Conservation (phyloP, 2,888 invertebrate genomes). For the Drosophila pseudotalamancana region DNA sequence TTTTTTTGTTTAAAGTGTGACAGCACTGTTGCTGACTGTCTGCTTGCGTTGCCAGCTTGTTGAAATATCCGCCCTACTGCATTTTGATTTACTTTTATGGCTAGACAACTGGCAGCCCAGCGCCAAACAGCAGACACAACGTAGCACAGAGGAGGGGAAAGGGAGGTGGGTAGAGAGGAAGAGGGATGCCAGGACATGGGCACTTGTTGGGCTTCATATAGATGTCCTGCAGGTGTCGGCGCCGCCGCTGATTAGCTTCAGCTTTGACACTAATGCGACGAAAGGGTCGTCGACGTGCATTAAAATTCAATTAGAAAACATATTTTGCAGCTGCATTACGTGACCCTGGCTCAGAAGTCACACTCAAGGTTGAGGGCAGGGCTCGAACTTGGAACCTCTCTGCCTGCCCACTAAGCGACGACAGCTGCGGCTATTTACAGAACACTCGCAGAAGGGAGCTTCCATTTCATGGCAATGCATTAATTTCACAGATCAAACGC, state of each 20-base stretch:
- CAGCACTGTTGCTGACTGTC: constrained; percentile 14
- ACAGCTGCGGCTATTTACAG: constrained; percentile 53
- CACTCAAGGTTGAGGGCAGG: constrained; percentile 43
- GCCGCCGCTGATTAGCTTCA: constrained; percentile 66
- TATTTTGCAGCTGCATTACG: constrained; percentile 63
- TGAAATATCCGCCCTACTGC: constrained; percentile 63
- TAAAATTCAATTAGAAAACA: constrained; percentile 70
- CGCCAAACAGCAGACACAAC: not conserved
- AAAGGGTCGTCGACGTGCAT: constrained; percentile 44
- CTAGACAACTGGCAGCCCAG: constrained; percentile 53
- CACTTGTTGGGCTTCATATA: constrained; percentile 70
- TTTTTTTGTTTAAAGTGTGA: no score
- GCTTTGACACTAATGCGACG: constrained; percentile 70
- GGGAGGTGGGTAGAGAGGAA: not conserved
- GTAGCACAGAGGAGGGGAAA: not conserved
- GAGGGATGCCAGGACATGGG: constrained; percentile 35
- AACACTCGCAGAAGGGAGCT: constrained; percentile 39
- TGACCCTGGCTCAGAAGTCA: constrained; percentile 58
- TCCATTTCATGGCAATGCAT: constrained; percentile 69
- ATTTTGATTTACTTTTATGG: constrained; percentile 76
- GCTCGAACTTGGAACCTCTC: constrained; percentile 28
- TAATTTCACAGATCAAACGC: constrained; percentile 79
- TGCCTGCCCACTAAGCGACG: not conserved
- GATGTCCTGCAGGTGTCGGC: constrained; percentile 75
- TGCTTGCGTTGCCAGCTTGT: constrained; percentile 28